Percentiles rank a stretch among this genome's conserved stretches.
Evolutionary conservation across 2,888 invertebrate genomes (phyloP).

Genomic region (Cryptus armator): DNA sequence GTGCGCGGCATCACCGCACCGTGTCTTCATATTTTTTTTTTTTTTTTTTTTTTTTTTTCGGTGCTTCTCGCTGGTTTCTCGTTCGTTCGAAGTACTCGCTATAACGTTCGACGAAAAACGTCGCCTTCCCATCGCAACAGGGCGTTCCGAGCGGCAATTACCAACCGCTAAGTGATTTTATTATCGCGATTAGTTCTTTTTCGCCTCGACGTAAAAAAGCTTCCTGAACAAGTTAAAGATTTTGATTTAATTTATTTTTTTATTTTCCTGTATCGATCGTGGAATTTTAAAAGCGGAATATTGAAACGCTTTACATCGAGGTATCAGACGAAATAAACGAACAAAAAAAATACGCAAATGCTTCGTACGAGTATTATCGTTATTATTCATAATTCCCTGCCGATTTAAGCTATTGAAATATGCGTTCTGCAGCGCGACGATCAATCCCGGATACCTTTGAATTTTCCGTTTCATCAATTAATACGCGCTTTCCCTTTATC

Average conservation of each 20-base stretch:
- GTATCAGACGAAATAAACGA: background rate
- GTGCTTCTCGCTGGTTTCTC: slow-evolving; percentile 52
- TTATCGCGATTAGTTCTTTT: slow-evolving; percentile 51
- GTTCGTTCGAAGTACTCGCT: slow-evolving; percentile 36
- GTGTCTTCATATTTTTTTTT: slow-evolving; percentile 54
- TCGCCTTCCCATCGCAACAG: slow-evolving; percentile 44
- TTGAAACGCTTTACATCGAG: background rate
- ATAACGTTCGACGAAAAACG: slow-evolving; percentile 50
- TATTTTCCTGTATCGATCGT: too few species aligned
- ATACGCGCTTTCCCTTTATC: background rate
- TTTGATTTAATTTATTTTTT: too few species aligned
- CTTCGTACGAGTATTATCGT: background rate
- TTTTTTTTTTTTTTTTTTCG: slow-evolving; percentile 40
- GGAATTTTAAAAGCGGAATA: background rate
- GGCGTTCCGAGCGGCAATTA: slow-evolving; percentile 63
- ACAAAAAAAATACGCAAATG: background rate
- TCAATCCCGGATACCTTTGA: slow-evolving; percentile 4
- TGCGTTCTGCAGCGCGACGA: background rate
- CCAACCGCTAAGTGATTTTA: slow-evolving; percentile 66
- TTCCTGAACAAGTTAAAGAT: too few species aligned
- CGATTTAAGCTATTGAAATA: background rate
- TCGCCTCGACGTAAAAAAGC: background rate
- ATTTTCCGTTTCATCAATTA: slow-evolving; percentile 4
- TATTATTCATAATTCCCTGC: too few species aligned
- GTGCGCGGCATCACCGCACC: slow-evolving; percentile 72